Base-by-base conservation (phyloP, 2,113 vertebrate species). In the Elaphurus davidianus region DNA sequence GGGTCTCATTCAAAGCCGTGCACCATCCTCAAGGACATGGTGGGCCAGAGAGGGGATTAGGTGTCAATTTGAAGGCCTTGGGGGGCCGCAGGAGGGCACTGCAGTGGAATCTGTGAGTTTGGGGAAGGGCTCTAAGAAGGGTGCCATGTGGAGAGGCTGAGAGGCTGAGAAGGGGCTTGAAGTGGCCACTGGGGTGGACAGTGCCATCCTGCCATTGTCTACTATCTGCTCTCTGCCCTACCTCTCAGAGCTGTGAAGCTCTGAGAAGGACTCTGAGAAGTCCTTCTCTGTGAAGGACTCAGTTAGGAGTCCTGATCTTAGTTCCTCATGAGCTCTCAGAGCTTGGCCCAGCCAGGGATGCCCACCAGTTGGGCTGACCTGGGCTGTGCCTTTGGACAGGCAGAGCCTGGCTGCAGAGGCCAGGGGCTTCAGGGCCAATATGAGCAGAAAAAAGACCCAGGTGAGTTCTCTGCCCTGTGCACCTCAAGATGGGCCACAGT, bases 301-400 rank as follows among this genome's bases (percentile, higher is more conserved):
- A 96, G 91, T 87, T 88, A 88, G 96, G 90, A 97, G 95, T 96
- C 96, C 99, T 98, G 98, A 96, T 98, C 98, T 98, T 98, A 98
- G 96, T 96, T 94, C 95, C 91, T 74, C 96, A 95, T 47, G 91
- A 96, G 94, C 94, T 94, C 98, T 98, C 98, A 88, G 94, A 91
- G 95, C 98, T 98, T 98, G 98, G 98, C 98, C 99, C 98, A 98
- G 98, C 97, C 92, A 92, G 96, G 97, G 96, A 98, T 93, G 97
- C 98, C 98, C 96, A 98, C 98, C 98, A 98, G 97, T 16, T 60
- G 85, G 67, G 21, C 55, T 62, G 57, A 87, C 64, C 28, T 90
- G 54, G 96, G 62, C 45, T 86, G 33, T 93, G 87, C 47, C 54
- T 60, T 91, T n/a, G 12, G 74, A 7, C 23, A 86, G 57, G 57